Base-by-base conservation (phyloP, 2,797 vertebrate genomes). In the Gobionotothen gibberifrons region DNA sequence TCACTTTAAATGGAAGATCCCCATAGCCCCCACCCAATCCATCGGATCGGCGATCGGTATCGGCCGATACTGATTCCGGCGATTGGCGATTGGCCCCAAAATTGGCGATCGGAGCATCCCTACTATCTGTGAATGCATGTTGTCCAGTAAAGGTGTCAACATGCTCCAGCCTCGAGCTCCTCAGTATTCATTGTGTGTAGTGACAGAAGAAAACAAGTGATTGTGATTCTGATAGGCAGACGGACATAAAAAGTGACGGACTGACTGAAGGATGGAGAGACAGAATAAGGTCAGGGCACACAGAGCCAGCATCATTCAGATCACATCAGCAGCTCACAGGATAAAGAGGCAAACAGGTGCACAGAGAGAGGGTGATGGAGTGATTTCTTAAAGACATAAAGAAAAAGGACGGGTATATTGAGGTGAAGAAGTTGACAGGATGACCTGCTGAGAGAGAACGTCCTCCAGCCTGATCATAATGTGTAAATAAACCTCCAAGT, bases 281-380 rank as follows among this genome's bases (percentile, higher is more conserved):
- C 79, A 69, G 72, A 83, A 74, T 71, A 58, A 68, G 82, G 74
- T 78, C 82, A 17, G 54, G 49, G 21, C 66, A 59, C n/a, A 55
- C 0, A 1, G 17, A 65, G 49, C 9, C 59, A 5, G 42, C 63
- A 22, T 46, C 69, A 49, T 51, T 74, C 76, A 77, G 49, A 66
- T 69, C 60, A 49, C 62, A 74, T 64, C 67, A 47, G 42, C 59
- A 43, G 72, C 69, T 58, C 59, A 42, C 12, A 51, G 58, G 47
- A 71, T 70, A 44, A 74, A 56, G 42, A 72, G 56, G 40, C 22
- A 66, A 40, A 75, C 72, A 67, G 54, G 42, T 40, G 55, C 42
- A 12, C 55, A 42, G 51, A 6, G 51, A 6, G 44, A 2, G 58
- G 14, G 1, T 29, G 51, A 72, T 63, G 63, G 74, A 46, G 44